Percentiles rank a stretch among this genome's conserved stretches.
Evolutionary conservation across 2,888 invertebrate species (phyloP).

Genomic region (Leucophenga maculata): DNA sequence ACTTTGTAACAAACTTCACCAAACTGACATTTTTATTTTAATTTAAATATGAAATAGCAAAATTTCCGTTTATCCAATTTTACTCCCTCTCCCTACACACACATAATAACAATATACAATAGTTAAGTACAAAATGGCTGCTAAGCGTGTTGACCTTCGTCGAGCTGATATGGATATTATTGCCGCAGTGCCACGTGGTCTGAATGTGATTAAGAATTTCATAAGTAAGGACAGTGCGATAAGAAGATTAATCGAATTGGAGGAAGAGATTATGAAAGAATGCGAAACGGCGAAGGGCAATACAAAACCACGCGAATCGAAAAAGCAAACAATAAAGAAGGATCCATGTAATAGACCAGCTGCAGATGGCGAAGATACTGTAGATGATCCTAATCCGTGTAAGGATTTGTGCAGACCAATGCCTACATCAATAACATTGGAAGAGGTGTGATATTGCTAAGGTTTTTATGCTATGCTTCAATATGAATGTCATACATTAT

Average conservation of each 20-base stretch:
- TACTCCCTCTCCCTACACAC: too few species aligned
- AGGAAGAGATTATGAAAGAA: constrained; percentile 46
- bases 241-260: constrained; percentile 54
- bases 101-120: too few species aligned
- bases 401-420: constrained; percentile 46
- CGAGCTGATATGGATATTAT: constrained; percentile 54
- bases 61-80: too few species aligned
- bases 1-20: too few species aligned
- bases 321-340: background rate
- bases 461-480: background rate
- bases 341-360: constrained; percentile 44
- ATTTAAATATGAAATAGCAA: too few species aligned
- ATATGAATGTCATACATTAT: background rate
- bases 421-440: constrained; percentile 50
- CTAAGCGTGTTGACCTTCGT: constrained; percentile 47
- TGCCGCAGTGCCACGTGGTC: constrained; percentile 55
- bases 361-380: background rate
- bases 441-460: constrained; percentile 46
- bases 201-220: constrained; percentile 55
- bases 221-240: constrained; percentile 53
- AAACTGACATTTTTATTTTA: too few species aligned
- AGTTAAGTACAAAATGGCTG: too few species aligned
- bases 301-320: background rate
- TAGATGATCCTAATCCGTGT: constrained; percentile 47
- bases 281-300: constrained; percentile 21